Evolutionary conservation across 1,140 invertebrate genomes (phyloP).

Genomic region (Elymnias hypermnestra): DNA sequence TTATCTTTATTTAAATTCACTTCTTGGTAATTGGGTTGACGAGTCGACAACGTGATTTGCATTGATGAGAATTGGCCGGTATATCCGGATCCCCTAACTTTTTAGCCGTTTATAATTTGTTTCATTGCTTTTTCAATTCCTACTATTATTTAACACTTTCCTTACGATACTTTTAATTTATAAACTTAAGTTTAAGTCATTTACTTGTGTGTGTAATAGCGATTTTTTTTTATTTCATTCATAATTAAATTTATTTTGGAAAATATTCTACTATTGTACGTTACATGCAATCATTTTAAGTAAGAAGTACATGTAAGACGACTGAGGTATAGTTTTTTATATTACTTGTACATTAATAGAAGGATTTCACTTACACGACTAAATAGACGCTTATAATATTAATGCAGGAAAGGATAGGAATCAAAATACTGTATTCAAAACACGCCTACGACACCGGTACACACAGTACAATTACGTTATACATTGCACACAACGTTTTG

Average conservation of each 20-base stretch:
- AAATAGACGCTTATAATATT: constrained; percentile 10
- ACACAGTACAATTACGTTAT: constrained; percentile 25
- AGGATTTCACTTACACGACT: constrained; percentile 27
- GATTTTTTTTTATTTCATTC: too few relatives aligned
- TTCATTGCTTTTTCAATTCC: constrained; percentile 59
- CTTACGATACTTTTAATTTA: too few relatives aligned
- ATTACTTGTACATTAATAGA: too few relatives aligned
- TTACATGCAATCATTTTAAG: too few relatives aligned
- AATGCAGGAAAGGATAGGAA: constrained; percentile 8
- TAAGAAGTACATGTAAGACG: too few relatives aligned
- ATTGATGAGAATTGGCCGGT: constrained; percentile 72
- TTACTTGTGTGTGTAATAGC: too few relatives aligned
- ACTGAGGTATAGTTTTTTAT: too few relatives aligned
- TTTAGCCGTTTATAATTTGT: constrained; percentile 58
- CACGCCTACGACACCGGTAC: constrained; percentile 21
- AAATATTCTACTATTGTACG: too few relatives aligned
- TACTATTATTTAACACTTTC: too few relatives aligned
- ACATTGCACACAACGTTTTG: constrained; percentile 25
- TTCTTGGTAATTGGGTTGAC: constrained; percentile 75
- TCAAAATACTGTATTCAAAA: constrained; percentile 15
- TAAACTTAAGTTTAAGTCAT: too few relatives aligned
- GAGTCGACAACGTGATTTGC: constrained; percentile 75
- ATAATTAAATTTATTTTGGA: too few relatives aligned
- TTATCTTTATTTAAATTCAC: constrained; percentile 76
- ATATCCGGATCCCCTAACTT: constrained; percentile 51